Conservation (phyloP, 1,140 invertebrate genomes). For the Lamellibrachia luymesi region DNA sequence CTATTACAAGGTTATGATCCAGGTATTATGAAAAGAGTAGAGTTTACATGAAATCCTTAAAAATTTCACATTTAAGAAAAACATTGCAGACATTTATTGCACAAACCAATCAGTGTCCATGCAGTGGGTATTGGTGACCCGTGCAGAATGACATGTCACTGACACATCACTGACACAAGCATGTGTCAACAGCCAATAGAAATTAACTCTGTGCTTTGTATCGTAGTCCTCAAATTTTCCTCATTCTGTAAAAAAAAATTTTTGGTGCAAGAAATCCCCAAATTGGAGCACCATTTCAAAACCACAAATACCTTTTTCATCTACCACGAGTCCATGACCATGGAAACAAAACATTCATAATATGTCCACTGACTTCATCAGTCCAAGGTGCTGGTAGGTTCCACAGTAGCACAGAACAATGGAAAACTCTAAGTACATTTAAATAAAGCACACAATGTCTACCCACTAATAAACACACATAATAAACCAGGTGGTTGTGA, state of each 20-base stretch:
- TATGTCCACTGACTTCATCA: neutral
- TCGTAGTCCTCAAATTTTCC: too few relatives aligned
- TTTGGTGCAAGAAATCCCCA: neutral
- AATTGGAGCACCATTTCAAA: neutral
- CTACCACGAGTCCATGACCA: neutral
- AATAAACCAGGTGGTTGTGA: neutral
- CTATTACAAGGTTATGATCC: neutral
- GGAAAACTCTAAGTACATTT: neutral
- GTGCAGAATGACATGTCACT: neutral
- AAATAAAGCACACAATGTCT: neutral
- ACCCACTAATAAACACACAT: neutral
- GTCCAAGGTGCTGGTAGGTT: neutral
- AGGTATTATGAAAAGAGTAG: neutral
- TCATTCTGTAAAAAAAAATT: neutral
- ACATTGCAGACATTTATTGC: neutral
- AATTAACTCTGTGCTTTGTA: too few relatives aligned
- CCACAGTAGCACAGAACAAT: neutral
- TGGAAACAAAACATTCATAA: neutral
- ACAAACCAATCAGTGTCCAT: neutral
- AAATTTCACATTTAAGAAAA: neutral
- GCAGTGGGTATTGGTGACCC: neutral
- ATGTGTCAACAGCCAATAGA: neutral
- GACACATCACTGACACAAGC: neutral
- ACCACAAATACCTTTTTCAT: neutral
- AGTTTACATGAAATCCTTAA: neutral